These are phyloP conservation scores for Melopsittacus undulatus DNA, from an alignment of 2,797 vertebrate genomes.

Conservation along the genomic window DNA sequence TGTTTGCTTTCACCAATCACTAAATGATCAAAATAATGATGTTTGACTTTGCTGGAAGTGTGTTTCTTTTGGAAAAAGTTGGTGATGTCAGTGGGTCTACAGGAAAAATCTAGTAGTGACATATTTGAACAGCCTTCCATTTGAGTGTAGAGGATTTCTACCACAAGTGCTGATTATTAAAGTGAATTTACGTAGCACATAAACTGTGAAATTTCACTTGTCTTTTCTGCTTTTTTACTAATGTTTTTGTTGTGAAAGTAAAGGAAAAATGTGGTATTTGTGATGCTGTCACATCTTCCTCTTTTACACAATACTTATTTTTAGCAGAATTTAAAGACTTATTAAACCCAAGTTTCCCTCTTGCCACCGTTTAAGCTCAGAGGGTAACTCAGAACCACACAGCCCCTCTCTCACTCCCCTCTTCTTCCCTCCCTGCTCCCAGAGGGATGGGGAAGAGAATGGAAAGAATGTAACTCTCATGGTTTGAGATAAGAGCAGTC, in stretches of 20 bases:
- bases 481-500: neutral
- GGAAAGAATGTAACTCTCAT: neutral
- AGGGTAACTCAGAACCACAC: neutral
- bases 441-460: neutral
- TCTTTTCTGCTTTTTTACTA: constrained; percentile 43
- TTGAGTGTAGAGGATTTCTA: neutral
- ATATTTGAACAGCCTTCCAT: neutral
- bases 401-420: neutral
- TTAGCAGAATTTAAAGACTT: neutral
- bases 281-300: constrained; percentile 41
- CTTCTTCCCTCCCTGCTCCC: neutral
- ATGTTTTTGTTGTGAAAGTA: neutral
- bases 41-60: neutral
- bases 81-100: neutral
- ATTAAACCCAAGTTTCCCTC: constrained; percentile 33
- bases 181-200: neutral
- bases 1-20: neutral
- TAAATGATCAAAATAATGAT: neutral
- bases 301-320: constrained; percentile 31
- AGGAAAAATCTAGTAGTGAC: neutral
- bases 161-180: constrained; percentile 31
- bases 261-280: neutral
- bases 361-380: neutral
- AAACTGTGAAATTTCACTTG: constrained; percentile 14
- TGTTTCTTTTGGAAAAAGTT: neutral